Percentiles rank a stretch among this genome's conserved stretches.
Conservation (phyloP, 2,797 vertebrate genomes). For the Vespertilio murinus region DNA sequence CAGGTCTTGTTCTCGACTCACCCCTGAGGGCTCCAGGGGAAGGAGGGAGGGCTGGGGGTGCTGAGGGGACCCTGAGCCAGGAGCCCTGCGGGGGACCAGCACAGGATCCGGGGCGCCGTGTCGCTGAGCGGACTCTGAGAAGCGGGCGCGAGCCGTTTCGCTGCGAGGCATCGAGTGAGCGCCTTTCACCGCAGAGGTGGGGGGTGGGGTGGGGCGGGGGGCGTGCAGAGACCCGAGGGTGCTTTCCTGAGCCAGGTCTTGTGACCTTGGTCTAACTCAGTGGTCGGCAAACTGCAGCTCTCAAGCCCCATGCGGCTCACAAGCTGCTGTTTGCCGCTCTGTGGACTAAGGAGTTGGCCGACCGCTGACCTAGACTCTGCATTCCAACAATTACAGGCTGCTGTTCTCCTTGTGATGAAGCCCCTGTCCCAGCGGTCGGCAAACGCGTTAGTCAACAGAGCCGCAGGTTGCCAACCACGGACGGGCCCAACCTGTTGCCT, state of each 20-base stretch:
- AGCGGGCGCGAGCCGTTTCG: not conserved
- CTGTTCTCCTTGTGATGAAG: too few relatives aligned
- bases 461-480: too few relatives aligned
- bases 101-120: not conserved
- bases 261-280: not conserved
- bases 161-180: not conserved
- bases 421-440: too few relatives aligned
- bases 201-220: fast-evolving
- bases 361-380: too few relatives aligned
- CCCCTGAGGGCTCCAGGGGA: not conserved
- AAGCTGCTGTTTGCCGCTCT: too few relatives aligned
- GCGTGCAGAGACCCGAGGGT: not conserved
- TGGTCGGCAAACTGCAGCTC: too few relatives aligned
- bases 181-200: not conserved
- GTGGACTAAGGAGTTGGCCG: too few relatives aligned
- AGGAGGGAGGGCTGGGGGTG: not conserved
- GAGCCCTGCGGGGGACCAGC: not conserved
- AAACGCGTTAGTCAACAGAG: too few relatives aligned
- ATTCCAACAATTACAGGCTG: too few relatives aligned
- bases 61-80: not conserved
- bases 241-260: not conserved
- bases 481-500: too few relatives aligned
- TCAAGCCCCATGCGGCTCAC: too few relatives aligned
- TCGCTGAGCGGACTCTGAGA: not conserved
- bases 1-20: slow-evolving; percentile 10